Evolutionary conservation across 64 coral and sea anemone species (phyloP), one percentile per base, ranked within the genome.

Genomic region (Platygyra sinensis): DNA sequence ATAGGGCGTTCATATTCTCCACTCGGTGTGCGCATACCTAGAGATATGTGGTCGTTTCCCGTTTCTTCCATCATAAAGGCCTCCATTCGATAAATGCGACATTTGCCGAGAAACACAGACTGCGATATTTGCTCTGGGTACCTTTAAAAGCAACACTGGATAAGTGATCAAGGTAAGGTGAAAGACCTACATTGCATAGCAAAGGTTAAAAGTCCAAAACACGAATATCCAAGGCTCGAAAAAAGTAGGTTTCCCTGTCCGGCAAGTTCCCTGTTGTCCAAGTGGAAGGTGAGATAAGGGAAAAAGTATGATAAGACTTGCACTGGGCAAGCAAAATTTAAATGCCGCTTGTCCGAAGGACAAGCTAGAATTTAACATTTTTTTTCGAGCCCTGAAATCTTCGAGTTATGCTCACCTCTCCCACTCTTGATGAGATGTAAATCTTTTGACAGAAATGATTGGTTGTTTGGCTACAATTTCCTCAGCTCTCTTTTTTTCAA

Each of bases 61-160:
- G 2, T 28, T 11, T 13, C 20, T 57, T 89, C 91, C 12, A 42
- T 89, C 91, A 93, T 93, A 10, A 79, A 93, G 8, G 86, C 79
- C 27, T 93, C 85, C 77, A 93, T 72, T 27, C 12, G 64, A 49
- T 93, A 89, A 12, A 93, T 17, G 38, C 61, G 39, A 52, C 91
- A 93, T 49, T 88, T 80, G 76, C 61, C 46, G 12, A 93, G 18
- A 67, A 64, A 74, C 0, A 89, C 25, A 4, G 25, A 61, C 32
- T 72, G 60, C 12, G 91, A 93, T 1, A 19, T 80, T 63, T 93
- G 91, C 24, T 75, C 69, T 60, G 76, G 51, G 55, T 89, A 89
- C 65, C 91, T 93, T 28, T 2, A 22, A n/a, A 27, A 30, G n/a
- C 38, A 69, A n/a, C 18, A 30, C 24, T 12, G 8, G 30, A 24